A percentile compares a stretch with the other conserved stretches of the same genome.
Evolutionary conservation across 2,113 vertebrate species (phyloP).

Genomic region (Strigops habroptila): DNA sequence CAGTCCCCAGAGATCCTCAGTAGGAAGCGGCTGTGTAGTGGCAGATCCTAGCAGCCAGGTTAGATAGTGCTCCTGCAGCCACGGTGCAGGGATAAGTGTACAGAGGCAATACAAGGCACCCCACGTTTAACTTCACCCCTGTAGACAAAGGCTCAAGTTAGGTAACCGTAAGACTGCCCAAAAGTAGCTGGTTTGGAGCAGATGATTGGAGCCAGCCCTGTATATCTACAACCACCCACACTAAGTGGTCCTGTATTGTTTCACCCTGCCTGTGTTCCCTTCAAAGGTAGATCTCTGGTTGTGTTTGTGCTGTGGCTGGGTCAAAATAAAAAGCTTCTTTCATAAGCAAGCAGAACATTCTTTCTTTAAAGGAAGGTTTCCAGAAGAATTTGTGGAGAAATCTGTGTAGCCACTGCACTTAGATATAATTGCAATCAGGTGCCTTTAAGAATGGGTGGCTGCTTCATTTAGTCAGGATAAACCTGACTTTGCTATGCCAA

Average conservation of each 20-base stretch:
- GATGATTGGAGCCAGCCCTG: neutral
- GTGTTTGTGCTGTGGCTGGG: neutral
- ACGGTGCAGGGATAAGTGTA: rapidly evolving
- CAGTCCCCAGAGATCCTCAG: too few species aligned
- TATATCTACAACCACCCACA: neutral
- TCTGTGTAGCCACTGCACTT: neutral
- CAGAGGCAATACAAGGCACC: neutral
- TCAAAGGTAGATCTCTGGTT: neutral
- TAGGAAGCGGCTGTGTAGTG: neutral
- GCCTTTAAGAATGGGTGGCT: neutral
- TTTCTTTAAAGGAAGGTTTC: neutral
- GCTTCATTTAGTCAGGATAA: neutral
- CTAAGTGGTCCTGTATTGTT: neutral
- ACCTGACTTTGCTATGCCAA: neutral
- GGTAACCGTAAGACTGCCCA: neutral
- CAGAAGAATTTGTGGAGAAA: neutral
- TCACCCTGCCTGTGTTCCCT: neutral
- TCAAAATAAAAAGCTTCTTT: neutral
- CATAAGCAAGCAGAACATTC: neutral
- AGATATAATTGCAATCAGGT: neutral
- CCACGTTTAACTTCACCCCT: neutral
- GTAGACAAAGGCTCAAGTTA: neutral
- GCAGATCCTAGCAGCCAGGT: rapidly evolving
- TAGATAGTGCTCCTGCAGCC: neutral
- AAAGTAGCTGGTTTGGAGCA: neutral